Percentiles rank a stretch among this genome's conserved stretches.
Conservation (phyloP, 2,797 vertebrate genomes). For the Falco cherrug region DNA sequence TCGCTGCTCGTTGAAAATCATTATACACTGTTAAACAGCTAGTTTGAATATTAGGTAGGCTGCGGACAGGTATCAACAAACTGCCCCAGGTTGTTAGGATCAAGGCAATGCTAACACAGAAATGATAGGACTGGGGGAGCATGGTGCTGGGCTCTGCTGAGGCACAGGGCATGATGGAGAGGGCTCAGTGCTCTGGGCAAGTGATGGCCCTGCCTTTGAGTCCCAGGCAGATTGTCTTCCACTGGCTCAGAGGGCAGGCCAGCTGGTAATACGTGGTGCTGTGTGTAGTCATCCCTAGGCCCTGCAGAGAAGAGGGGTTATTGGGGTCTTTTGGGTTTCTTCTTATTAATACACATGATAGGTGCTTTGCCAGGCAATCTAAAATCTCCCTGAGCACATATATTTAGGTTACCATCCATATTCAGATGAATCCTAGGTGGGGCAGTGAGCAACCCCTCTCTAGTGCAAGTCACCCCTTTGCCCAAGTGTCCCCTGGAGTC, state of each 20-base stretch:
- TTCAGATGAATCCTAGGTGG: neutral
- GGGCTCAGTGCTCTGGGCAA: neutral
- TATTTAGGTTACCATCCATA: neutral
- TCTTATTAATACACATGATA: neutral
- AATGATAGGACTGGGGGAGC: neutral
- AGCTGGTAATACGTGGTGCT: neutral
- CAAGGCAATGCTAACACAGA: neutral
- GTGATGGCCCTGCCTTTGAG: neutral
- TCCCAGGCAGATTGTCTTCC: neutral
- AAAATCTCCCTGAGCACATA: neutral
- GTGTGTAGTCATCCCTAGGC: neutral
- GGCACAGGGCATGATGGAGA: neutral
- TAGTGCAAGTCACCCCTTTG: neutral
- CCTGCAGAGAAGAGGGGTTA: neutral
- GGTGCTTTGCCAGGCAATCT: neutral
- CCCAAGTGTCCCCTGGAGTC: neutral
- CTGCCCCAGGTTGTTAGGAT: neutral
- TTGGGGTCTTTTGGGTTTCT: neutral
- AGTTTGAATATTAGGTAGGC: neutral
- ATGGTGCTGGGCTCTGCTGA: neutral
- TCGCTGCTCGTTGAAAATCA: neutral
- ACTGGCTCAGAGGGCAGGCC: neutral
- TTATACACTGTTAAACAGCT: neutral
- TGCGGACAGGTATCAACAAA: neutral
- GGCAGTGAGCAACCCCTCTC: neutral